A percentile compares a stretch with the other conserved stretches of the same genome.
These are phyloP conservation scores for Nomada goodeniana DNA, from an alignment of 2,888 invertebrate genomes.

Conservation along the genomic window DNA sequence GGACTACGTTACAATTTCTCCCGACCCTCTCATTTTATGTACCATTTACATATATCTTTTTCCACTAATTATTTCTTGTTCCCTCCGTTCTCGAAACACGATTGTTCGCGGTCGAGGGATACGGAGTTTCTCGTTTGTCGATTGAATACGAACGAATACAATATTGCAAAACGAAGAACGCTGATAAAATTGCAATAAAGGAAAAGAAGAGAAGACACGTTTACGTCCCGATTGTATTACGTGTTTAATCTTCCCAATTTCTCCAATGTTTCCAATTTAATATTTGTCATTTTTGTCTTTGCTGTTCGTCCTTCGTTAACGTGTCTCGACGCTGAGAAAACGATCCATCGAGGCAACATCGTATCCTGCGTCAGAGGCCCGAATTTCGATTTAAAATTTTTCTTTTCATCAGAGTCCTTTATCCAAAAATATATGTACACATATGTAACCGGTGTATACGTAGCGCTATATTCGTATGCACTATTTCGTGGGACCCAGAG, in stretches of 20 bases:
- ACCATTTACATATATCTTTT: conserved; percentile 5
- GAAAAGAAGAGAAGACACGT: no score
- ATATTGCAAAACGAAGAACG: background rate
- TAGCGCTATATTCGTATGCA: conserved; percentile 72
- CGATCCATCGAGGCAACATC: conserved; percentile 61
- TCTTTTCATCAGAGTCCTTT: conserved; percentile 64
- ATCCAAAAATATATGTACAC: conserved; percentile 81
- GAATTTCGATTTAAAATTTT: conserved; percentile 73
- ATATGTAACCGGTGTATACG: conserved; percentile 77
- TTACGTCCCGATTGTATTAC: background rate
- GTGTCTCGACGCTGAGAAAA: conserved; percentile 22
- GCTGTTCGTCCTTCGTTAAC: conserved; percentile 1
- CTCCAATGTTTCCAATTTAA: background rate
- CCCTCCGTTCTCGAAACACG: background rate
- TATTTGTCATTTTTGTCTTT: background rate
- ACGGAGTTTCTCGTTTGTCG: conserved; percentile 4
- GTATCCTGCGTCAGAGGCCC: conserved; percentile 56
- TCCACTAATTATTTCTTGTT: no score
- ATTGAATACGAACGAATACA: conserved; percentile 13
- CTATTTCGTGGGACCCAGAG: conserved; percentile 55
- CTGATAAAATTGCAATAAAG: no score
- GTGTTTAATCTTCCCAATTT: background rate
- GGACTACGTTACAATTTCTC: conserved; percentile 14
- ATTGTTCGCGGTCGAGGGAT: background rate
- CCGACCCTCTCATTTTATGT: background rate